phyloP scores from a whole-genome alignment of 2,113 vertebrate species.

The Microcebus griseorufus region DNA sequence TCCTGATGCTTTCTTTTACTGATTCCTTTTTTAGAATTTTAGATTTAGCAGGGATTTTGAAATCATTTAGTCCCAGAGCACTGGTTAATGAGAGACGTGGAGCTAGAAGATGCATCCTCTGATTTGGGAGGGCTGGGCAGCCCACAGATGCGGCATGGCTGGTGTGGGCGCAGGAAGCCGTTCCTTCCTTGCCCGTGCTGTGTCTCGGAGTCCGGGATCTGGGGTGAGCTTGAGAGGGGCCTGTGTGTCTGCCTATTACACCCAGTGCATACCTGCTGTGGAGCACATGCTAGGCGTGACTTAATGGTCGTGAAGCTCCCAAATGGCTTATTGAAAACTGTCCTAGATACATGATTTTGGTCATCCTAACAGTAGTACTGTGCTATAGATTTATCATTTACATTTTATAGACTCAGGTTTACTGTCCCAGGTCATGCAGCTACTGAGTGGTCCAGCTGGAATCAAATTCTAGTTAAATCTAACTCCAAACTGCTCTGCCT shows the following conservation, averaged over 20 bases:
- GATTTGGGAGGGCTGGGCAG: not conserved
- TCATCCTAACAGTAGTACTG: not conserved
- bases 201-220: not conserved
- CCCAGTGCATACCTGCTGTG: not conserved
- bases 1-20: not conserved
- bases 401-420: not conserved
- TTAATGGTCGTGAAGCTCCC: not conserved
- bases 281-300: not conserved
- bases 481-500: not conserved
- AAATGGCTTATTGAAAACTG: not conserved
- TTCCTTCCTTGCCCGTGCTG: not conserved
- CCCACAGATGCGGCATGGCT: not conserved
- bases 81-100: not conserved
- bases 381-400: constrained; percentile 15
- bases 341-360: not conserved
- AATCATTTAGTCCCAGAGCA: not conserved
- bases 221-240: not conserved
- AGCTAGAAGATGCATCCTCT: not conserved
- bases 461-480: not conserved
- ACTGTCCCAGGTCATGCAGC: not conserved
- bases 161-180: not conserved
- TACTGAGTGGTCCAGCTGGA: not conserved
- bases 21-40: constrained; percentile 51
- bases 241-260: not conserved
- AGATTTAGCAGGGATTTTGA: not conserved